Percentiles rank a stretch among this genome's conserved stretches.
These are phyloP conservation scores for Ammodytes marinus DNA, from an alignment of 2,113 vertebrate genomes.

Conservation along the genomic window DNA sequence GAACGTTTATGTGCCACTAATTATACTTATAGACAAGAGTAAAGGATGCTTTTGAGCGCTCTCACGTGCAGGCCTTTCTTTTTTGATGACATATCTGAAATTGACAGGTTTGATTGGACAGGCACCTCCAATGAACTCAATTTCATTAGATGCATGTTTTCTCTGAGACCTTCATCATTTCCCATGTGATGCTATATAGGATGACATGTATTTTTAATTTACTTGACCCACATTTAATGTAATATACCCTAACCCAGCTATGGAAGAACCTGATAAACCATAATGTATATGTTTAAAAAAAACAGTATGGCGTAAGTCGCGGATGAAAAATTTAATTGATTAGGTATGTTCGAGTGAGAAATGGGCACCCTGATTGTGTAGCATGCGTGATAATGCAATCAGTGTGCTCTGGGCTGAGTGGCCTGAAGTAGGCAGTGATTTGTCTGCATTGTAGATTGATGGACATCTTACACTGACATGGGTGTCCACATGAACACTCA, in stretches of 20 bases:
- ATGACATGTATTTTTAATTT: background rate
- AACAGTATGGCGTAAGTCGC: background rate
- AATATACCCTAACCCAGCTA: background rate
- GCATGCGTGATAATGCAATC: constrained; percentile 18
- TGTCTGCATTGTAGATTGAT: constrained; percentile 21
- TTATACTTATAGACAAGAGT: background rate
- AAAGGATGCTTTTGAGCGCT: background rate
- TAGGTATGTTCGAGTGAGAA: background rate
- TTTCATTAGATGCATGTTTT: background rate
- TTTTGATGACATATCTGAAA: background rate
- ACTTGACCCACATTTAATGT: background rate
- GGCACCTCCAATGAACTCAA: background rate
- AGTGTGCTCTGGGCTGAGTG: background rate
- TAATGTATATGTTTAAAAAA: background rate
- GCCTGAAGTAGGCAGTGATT: constrained; percentile 8
- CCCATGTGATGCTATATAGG: background rate
- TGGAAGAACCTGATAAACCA: background rate
- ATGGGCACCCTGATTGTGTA: constrained; percentile 5
- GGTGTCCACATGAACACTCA: constrained; percentile 25
- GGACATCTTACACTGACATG: constrained; percentile 20
- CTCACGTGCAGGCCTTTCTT: background rate
- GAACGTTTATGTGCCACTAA: background rate
- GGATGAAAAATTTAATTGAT: background rate
- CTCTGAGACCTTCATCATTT: background rate
- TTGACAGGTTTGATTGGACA: background rate